Conservation (phyloP, 2,113 vertebrate species). For the Pseudopipra pipra region DNA sequence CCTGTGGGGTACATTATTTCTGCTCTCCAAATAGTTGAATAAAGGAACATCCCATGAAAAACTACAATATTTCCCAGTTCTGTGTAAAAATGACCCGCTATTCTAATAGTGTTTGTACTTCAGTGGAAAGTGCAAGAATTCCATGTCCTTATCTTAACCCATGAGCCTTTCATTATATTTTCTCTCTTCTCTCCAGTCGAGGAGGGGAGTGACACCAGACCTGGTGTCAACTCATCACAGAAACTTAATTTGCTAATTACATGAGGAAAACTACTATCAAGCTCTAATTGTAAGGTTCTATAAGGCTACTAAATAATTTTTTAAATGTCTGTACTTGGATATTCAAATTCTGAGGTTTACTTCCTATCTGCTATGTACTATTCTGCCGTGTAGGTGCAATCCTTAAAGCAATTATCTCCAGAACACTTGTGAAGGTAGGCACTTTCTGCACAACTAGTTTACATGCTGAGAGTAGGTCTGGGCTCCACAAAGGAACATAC, state of each 20-base stretch:
- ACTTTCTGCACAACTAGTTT: not conserved
- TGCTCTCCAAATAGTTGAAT: not conserved
- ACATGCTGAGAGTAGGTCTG: not conserved
- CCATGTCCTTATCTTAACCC: not conserved
- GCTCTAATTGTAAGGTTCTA: not conserved
- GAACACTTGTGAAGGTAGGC: not conserved
- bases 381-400: not conserved
- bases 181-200: not conserved
- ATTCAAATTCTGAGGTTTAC: not conserved
- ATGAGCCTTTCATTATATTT: not conserved
- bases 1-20: not conserved
- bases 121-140: not conserved
- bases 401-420: not conserved
- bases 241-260: not conserved
- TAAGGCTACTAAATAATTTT: not conserved
- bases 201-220: not conserved
- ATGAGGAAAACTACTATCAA: not conserved
- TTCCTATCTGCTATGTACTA: not conserved
- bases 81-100: not conserved
- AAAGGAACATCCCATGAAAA: not conserved
- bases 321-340: not conserved
- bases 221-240: not conserved
- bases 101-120: not conserved
- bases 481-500: not conserved
- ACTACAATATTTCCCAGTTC: not conserved